Evolutionary conservation across 2,797 vertebrate genomes (phyloP).

Genomic region (Phyllotis vaccarum): DNA sequence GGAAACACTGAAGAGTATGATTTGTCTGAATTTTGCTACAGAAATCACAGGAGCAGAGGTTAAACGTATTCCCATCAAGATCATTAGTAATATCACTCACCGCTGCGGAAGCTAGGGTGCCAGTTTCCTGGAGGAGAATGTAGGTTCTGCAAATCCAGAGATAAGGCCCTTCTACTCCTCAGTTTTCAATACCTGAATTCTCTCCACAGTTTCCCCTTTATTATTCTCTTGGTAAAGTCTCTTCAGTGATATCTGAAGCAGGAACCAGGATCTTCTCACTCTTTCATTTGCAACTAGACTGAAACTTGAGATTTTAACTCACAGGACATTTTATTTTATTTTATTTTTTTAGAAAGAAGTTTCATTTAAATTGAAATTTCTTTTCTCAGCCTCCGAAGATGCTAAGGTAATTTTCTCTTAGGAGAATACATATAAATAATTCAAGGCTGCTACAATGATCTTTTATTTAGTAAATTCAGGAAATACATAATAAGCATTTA

Average conservation of each 20-base stretch:
- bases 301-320: slow-evolving; percentile 29
- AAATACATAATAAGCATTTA: background rate
- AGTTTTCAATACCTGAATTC: background rate
- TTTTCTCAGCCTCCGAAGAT: background rate
- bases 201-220: background rate
- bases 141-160: fast-evolving
- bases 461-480: slow-evolving; percentile 24
- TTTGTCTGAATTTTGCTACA: background rate
- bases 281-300: background rate
- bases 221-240: background rate
- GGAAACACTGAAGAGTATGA: no score
- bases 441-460: background rate
- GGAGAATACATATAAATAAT: background rate
- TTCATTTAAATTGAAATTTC: no score
- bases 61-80: background rate
- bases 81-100: background rate
- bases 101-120: background rate
- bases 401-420: slow-evolving; percentile 24
- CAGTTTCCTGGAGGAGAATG: background rate
- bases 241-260: slow-evolving; percentile 11
- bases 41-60: background rate
- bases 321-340: background rate
- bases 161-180: background rate
- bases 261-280: background rate
- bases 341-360: background rate